Base-by-base conservation (phyloP, 2,797 vertebrate genomes). In the Pangasius djambal region DNA sequence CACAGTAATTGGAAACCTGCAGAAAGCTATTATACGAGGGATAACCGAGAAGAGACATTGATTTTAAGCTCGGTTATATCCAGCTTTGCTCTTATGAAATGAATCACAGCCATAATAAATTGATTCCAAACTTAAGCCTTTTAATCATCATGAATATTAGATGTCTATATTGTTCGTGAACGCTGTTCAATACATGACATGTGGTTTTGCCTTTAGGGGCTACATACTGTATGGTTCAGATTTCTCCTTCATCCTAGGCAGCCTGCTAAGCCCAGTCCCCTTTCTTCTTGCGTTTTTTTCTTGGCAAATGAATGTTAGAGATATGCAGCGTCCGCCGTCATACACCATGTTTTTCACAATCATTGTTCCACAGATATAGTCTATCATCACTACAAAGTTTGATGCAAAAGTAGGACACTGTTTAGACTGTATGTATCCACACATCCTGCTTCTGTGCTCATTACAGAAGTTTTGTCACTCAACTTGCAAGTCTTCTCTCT, bases 81-180 rank as follows among this genome's bases (percentile, higher is more conserved):
- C 77, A 65, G 82, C 48, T n/a, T 72, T 74, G 55, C 86, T 88
- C 74, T 90, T 89, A 87, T 82, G 67, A 87, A 87, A 89, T 48
- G 69, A 90, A 79, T 55, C 63, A 52, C 37, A 88, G 83, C 18
- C 82, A 86, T 89, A 88, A 85, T 83, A 90, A 87, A 92, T 88
- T 87, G 90, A 89, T 90, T 86, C 44, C 74, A 82, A 89, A 77
- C 90, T 87, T 55, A 79, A 90, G 82, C 74, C 89, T 88, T 89
- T 92, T 89, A 83, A 88, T 92, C 78, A 75, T 87, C 50, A 90
- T 91, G n/a, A 85, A 91, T 89, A 92, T 90, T 91, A 90, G 83
- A 91, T 79, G 61, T 16, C 83, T 77, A 78, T 87, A 87, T 86
- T 57, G 89, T 40, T 82, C 72, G 87, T 86, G 87, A 90, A 89